Percentiles rank a stretch among this genome's conserved stretches.
Evolutionary conservation across 2,797 vertebrate species (phyloP).

Genomic region (Sebastes itinus): DNA sequence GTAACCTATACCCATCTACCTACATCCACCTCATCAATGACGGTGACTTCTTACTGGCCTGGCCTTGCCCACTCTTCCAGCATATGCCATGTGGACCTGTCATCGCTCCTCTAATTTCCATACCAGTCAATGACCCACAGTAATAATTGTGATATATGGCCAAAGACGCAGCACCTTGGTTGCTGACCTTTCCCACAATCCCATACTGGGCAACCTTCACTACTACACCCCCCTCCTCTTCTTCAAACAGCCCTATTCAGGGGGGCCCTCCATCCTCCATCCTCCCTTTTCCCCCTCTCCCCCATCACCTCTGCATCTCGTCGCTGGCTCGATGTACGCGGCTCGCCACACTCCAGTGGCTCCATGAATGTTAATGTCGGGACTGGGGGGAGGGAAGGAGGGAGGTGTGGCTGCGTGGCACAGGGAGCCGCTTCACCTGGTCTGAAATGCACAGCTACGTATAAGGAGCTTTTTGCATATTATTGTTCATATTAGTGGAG

Average conservation of each 20-base stretch:
- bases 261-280: slow-evolving; percentile 1
- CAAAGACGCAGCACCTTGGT: slow-evolving; percentile 62
- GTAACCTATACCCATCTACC: too few species aligned
- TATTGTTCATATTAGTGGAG: slow-evolving; percentile 3
- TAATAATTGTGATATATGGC: slow-evolving; percentile 82
- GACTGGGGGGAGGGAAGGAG: not conserved
- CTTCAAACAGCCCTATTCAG: slow-evolving; percentile 28
- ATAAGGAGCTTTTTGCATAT: slow-evolving; percentile 30
- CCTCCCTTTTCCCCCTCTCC: not conserved
- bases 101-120: slow-evolving; percentile 62
- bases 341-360: slow-evolving; percentile 79
- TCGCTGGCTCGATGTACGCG: slow-evolving; percentile 64
- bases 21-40: too few species aligned
- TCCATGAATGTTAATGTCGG: slow-evolving; percentile 85
- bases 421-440: slow-evolving; percentile 60
- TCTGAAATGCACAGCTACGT: slow-evolving; percentile 44
- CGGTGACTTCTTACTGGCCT: slow-evolving; percentile 1
- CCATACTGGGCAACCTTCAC: slow-evolving; percentile 73
- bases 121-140: slow-evolving; percentile 73
- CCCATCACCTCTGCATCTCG: slow-evolving; percentile 56
- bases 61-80: slow-evolving; percentile 37
- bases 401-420: not conserved
- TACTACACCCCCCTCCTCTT: slow-evolving; percentile 12
- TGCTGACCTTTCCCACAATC: slow-evolving; percentile 80
- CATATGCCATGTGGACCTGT: slow-evolving; percentile 12